A percentile compares a stretch with the other conserved stretches of the same genome.
Evolutionary conservation across 1,140 invertebrate genomes (phyloP).

Genomic region (Eupeodes corollae): DNA sequence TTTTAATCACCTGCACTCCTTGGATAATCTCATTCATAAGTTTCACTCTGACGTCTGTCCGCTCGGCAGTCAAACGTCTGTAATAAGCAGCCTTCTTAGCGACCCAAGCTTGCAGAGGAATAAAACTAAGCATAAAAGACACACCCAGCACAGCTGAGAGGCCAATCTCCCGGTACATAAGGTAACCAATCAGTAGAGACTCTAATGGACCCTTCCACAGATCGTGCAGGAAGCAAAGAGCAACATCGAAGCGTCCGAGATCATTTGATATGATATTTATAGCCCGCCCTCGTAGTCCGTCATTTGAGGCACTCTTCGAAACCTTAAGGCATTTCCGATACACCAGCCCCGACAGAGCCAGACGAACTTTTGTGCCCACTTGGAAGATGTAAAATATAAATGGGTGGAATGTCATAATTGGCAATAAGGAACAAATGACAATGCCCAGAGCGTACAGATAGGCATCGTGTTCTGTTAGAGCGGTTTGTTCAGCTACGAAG

Average conservation of each 20-base stretch:
- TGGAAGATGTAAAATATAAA: conserved; percentile 63
- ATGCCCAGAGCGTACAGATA: conserved; percentile 59
- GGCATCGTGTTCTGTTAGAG: conserved; percentile 42
- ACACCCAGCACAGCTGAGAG: conserved; percentile 65
- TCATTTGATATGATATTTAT: conserved; percentile 84
- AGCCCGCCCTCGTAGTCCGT: conserved; percentile 72
- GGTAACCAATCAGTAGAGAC: conserved; percentile 57
- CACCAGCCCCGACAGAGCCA: conserved; percentile 67
- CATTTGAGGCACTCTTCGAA: conserved; percentile 55
- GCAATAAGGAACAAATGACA: conserved; percentile 49
- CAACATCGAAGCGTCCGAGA: conserved; percentile 57
- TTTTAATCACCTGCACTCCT: conserved; percentile 75
- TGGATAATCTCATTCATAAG: conserved; percentile 76
- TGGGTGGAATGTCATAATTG: conserved; percentile 62
- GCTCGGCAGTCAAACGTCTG: conserved; percentile 40
- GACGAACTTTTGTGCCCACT: conserved; percentile 61
- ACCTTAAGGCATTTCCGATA: conserved; percentile 66
- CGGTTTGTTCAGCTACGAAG: conserved; percentile 44
- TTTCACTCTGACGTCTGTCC: conserved; percentile 71
- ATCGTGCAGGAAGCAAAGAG: conserved; percentile 53
- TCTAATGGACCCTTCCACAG: conserved; percentile 65
- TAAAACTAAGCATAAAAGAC: conserved; percentile 63
- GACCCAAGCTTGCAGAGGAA: conserved; percentile 71
- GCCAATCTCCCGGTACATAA: conserved; percentile 64
- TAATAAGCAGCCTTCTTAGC: conserved; percentile 55